Base-by-base conservation (phyloP, 2,797 vertebrate genomes). In the Agapornis canus region DNA sequence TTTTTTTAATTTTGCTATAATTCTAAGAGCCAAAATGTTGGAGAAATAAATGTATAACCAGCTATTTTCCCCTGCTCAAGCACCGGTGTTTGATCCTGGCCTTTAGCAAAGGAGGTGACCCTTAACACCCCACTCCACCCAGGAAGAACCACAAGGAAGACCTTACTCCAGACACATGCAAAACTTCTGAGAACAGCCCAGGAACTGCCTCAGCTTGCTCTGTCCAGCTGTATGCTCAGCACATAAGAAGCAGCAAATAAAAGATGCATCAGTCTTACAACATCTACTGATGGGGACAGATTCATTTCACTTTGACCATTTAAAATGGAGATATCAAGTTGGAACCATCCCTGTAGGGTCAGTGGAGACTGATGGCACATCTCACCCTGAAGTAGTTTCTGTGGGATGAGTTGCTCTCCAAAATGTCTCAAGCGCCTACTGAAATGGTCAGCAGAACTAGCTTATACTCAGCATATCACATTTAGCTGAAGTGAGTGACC, bases 381-480 rank as follows among this genome's bases (percentile, higher is more conserved):
- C 61, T 79, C 57, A 81, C 15, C 22, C 52, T 68, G 52, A 68
- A 75, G 40, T 20, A 45, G 37, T 43, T 82, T 59, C 59, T 45
- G n/a, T 27, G 25, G 35, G 39, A 56, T 71, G 48, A 70, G 25
- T 5, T 68, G 13, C 7, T 12, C 32, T 68, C 25, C 57, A 63
- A n/a, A 70, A 63, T 56, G 45, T 65, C 51, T 49, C 2, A 0
- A 47, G 12, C 22, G n/a, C 52, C 35, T 78, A 21, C n/a, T 21
- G 39, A 89, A 66, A 48, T 13, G 45, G 13, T 10, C 64, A 18
- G 37, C 22, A 52, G 81, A 56, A 26, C 7, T 11, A n/a, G 37
- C 10, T 81, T 47, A 1, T 40, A 29, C 25, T 39, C 0, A 0
- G 8, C 10, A 4, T 1, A 3, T 31, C 70, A 32, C 11, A 9